Evolutionary conservation across 2,797 vertebrate genomes (phyloP), one percentile per base, ranked within the genome.

Genomic region (Protosalanx chinensis): DNA sequence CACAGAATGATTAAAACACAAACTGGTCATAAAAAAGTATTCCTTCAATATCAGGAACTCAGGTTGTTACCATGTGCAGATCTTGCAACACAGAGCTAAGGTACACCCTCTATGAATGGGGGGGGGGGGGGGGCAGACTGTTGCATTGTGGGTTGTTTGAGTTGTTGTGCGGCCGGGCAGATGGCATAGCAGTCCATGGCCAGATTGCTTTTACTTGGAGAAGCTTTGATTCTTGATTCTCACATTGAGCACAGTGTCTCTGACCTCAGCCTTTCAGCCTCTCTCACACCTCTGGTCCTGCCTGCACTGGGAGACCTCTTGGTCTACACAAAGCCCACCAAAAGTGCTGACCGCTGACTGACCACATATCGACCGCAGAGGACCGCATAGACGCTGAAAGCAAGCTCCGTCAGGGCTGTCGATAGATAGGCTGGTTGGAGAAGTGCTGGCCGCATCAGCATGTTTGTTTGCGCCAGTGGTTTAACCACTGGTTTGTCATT

Each of bases 281-380:
- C 10, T 56, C 51, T 5, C 51, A 56, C 51, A 16, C 6, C 51
- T 56, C 51, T 56, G 51, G 51, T 18, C 15, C 51, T 46, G 41
- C 46, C 8, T n/a, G 51, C 51, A 13, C 8, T 46, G 41, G 41
- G 41, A 46, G 10, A 2, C 41, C 41, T 46, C 41, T 12, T 46
- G 41, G 12, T 46, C 41, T 12, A 46, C 41, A 46, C 41, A 46
- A 41, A 27, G 41, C 23, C 18, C 8, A 16, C 23, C 37, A 49
- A 15, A 61, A 33, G 6, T 46, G 33, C 75, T 70, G 82, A 79
- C 32, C 64, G 46, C 53, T 23, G 58, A 67, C 61, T 68, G 64
- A 72, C 68, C 75, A 46, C 16, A 32, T 46, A 56, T 56, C 1
- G 53, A 67, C 12, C 23, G 13, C 37, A 78, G 82, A 64, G 76